Evolutionary conservation across 37 sponge, comb jelly and placozoan species (phyloP).

Genomic region (Halisarca cf. caerulea): DNA sequence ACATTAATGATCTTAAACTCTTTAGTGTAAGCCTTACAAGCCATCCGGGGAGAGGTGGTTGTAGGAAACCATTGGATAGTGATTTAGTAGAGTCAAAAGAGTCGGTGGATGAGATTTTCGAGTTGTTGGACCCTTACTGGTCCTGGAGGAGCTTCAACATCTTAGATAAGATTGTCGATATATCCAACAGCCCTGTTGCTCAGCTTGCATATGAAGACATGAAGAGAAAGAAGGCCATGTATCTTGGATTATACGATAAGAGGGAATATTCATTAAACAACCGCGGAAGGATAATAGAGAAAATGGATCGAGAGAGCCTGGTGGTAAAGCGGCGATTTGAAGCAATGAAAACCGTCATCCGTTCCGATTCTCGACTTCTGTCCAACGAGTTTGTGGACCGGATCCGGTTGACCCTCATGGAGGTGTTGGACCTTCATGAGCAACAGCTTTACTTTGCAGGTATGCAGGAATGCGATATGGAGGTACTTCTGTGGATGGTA

Average conservation of each 20-base stretch:
- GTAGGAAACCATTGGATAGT: neutral
- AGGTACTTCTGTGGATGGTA: constrained; percentile 4
- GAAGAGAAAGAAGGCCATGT: neutral
- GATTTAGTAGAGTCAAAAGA: neutral
- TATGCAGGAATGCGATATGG: neutral
- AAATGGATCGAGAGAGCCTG: neutral
- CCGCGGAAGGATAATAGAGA: neutral
- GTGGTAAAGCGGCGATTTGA: neutral
- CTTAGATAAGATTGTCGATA: constrained; percentile 4
- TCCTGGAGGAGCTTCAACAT: constrained; percentile 5
- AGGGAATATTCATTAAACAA: neutral
- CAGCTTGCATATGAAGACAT: neutral
- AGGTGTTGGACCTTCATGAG: neutral
- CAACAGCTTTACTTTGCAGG: constrained; percentile 18
- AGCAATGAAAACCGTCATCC: neutral
- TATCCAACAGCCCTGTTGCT: constrained; percentile 15
- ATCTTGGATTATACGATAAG: neutral
- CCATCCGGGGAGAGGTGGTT: neutral
- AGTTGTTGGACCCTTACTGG: neutral
- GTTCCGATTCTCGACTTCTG: neutral
- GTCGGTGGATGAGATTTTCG: neutral
- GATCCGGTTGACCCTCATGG: neutral
- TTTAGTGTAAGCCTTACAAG: constrained; percentile 22
- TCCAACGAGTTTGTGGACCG: neutral
- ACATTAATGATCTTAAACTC: constrained; percentile 6